These are phyloP conservation scores for Dicyrtomina minuta DNA, from an alignment of 2,888 invertebrate genomes.

Conservation along the genomic window DNA sequence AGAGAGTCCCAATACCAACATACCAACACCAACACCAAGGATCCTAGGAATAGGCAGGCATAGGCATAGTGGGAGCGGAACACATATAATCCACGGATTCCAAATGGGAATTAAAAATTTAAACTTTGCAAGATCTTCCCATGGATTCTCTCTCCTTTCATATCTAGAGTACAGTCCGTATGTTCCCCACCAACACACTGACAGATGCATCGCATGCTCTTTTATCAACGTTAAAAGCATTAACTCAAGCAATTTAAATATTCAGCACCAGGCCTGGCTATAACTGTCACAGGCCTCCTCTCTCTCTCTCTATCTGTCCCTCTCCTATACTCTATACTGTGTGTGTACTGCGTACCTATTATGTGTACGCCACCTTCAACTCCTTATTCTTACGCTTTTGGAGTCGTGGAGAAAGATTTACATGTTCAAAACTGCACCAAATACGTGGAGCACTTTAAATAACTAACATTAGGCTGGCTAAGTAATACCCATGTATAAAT, in stretches of 20 bases:
- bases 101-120: constrained; percentile 22
- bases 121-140: constrained; percentile 9
- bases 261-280: constrained; percentile 1
- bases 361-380: too few relatives aligned
- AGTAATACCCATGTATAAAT: too few relatives aligned
- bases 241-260: constrained; percentile 13
- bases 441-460: too few relatives aligned
- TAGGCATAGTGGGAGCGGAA: too few relatives aligned
- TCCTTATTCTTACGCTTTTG: too few relatives aligned
- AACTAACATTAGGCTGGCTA: too few relatives aligned
- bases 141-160: neutral
- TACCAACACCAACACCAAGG: too few relatives aligned
- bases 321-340: neutral
- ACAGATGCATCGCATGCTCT: neutral
- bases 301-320: neutral
- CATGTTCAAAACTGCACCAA: too few relatives aligned
- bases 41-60: too few relatives aligned
- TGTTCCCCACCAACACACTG: too few relatives aligned
- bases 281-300: neutral
- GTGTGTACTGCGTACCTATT: neutral
- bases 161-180: neutral
- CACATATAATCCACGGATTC: neutral
- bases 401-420: too few relatives aligned
- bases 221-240: constrained; percentile 20
- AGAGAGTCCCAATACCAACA: too few relatives aligned